phyloP scores from a whole-genome alignment of 2,888 invertebrate genomes.

The Boloria selene region DNA sequence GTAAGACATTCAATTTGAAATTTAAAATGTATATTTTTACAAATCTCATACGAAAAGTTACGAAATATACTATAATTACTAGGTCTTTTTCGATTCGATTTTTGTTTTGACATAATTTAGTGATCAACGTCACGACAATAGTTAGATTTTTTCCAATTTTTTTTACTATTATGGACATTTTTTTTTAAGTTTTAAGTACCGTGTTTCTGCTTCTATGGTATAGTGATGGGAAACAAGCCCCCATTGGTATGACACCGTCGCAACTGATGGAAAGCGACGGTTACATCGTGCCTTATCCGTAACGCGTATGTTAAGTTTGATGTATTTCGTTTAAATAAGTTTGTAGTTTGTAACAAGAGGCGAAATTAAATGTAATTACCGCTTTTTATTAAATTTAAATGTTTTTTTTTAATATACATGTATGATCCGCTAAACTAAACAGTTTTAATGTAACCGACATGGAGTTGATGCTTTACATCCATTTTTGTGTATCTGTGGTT shows the following conservation, averaged over 20 bases:
- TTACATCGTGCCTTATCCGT: slow-evolving; percentile 40
- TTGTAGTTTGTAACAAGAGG: slow-evolving; percentile 13
- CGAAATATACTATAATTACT: too few relatives aligned
- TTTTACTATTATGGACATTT: too few relatives aligned
- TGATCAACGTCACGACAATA: too few relatives aligned
- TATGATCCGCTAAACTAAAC: background rate
- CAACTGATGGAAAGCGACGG: background rate
- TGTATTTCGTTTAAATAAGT: slow-evolving; percentile 23
- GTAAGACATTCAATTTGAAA: too few relatives aligned
- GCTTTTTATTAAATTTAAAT: slow-evolving; percentile 8
- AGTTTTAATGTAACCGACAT: slow-evolving; percentile 4
- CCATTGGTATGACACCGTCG: background rate
- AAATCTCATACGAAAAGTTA: too few relatives aligned
- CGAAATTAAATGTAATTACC: slow-evolving; percentile 23
- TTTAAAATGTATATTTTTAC: too few relatives aligned
- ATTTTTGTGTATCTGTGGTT: slow-evolving; percentile 11
- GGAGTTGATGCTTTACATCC: background rate
- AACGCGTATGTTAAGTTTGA: slow-evolving; percentile 36
- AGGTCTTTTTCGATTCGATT: too few relatives aligned
- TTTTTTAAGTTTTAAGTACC: too few relatives aligned
- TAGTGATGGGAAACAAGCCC: background rate
- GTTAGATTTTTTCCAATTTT: too few relatives aligned
- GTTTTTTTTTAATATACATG: background rate
- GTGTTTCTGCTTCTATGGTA: too few relatives aligned
- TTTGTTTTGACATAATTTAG: too few relatives aligned